These are phyloP conservation scores for Pantala flavescens DNA, from an alignment of 1,140 invertebrate species.

Conservation along the genomic window DNA sequence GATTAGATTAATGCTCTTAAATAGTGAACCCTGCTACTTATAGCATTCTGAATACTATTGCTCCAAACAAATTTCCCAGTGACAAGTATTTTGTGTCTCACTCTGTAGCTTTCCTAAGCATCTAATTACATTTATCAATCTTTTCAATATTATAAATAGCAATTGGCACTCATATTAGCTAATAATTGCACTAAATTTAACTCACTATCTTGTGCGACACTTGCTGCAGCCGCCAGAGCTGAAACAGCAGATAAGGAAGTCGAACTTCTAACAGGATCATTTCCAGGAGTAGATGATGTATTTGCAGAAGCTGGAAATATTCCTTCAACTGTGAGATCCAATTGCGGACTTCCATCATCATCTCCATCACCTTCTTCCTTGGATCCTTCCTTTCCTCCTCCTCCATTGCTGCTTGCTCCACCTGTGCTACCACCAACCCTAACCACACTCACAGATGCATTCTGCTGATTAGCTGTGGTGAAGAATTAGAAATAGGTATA, in stretches of 20 bases:
- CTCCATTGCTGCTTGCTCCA: slow-evolving; percentile 15
- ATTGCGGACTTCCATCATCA: slow-evolving; percentile 21
- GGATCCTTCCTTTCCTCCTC: neutral
- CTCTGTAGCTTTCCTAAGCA: no score
- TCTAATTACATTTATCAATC: no score
- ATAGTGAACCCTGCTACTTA: no score
- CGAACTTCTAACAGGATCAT: neutral
- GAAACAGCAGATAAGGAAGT: neutral
- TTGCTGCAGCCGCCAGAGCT: neutral
- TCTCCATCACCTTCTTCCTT: slow-evolving; percentile 13
- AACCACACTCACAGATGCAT: slow-evolving; percentile 39
- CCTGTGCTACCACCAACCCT: slow-evolving; percentile 30
- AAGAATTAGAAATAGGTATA: slow-evolving; percentile 15
- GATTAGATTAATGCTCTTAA: no score
- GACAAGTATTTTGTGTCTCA: no score
- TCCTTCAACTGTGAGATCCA: slow-evolving; percentile 24
- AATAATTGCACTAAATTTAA: no score
- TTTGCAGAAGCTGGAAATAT: slow-evolving; percentile 19
- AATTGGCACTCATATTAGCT: no score
- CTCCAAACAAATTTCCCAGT: no score
- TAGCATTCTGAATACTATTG: no score
- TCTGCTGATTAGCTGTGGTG: slow-evolving; percentile 37
- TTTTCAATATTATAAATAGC: no score
- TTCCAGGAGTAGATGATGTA: slow-evolving; percentile 12
- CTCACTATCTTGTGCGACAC: neutral